phyloP scores from a whole-genome alignment of 2,888 invertebrate genomes.

The Hemithea aestivaria region DNA sequence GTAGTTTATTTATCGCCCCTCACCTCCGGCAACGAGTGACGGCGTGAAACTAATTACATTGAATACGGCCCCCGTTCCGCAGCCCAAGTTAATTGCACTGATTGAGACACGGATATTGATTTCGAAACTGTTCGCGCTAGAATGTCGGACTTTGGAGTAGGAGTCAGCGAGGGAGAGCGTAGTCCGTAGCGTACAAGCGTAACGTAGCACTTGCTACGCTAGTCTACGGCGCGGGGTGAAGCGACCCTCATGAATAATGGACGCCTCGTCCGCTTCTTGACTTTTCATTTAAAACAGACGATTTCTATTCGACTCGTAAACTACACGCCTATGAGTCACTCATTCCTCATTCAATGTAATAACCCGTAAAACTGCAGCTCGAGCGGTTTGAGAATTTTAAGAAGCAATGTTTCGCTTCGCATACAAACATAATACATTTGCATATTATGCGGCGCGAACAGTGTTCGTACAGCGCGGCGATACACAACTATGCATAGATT shows the following conservation, averaged over 20 bases:
- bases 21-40: constrained; percentile 38
- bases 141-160: constrained; percentile 24
- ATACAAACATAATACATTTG: constrained; percentile 37
- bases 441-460: constrained; percentile 15
- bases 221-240: constrained; percentile 55
- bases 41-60: constrained; percentile 70
- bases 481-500: constrained; percentile 36
- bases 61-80: constrained; percentile 54
- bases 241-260: constrained; percentile 73
- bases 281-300: constrained; percentile 75
- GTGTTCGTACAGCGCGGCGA: constrained; percentile 11
- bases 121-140: constrained; percentile 62
- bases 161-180: constrained; percentile 1
- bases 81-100: constrained; percentile 71
- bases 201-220: constrained; percentile 12
- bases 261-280: constrained; percentile 71
- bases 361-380: constrained; percentile 72
- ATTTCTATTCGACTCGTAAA: constrained; percentile 76
- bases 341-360: constrained; percentile 74
- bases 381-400: constrained; percentile 64
- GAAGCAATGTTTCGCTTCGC: constrained; percentile 48
- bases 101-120: constrained; percentile 78
- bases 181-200: constrained; percentile 1
- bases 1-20: constrained; percentile 58
- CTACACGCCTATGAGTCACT: constrained; percentile 74